These are phyloP conservation scores for Spondyliosoma cantharus DNA, from an alignment of 2,797 vertebrate genomes.

Conservation along the genomic window DNA sequence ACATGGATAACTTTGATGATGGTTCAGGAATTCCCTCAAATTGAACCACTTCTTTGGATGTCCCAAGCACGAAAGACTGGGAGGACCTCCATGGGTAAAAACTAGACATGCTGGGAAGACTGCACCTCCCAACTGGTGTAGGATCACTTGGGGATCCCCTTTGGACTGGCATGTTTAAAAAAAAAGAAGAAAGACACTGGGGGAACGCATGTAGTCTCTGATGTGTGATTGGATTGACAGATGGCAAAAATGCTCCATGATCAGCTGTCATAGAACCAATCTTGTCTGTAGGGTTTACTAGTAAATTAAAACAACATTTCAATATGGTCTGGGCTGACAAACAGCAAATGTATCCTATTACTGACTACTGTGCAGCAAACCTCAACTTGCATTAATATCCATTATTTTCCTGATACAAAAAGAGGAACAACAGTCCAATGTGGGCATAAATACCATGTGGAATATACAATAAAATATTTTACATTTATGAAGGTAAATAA, in stretches of 20 bases:
- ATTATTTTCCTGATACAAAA: slow-evolving; percentile 46
- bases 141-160: background rate
- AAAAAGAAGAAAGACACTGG: no score
- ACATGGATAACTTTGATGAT: no score
- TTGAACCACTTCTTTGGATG: background rate
- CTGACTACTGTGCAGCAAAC: slow-evolving; percentile 8
- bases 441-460: background rate
- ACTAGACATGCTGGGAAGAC: background rate
- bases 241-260: background rate
- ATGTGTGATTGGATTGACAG: background rate
- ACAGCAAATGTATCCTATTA: slow-evolving; percentile 6
- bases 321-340: slow-evolving; percentile 35
- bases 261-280: background rate
- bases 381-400: slow-evolving; percentile 10
- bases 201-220: background rate
- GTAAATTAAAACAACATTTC: slow-evolving; percentile 13
- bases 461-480: background rate
- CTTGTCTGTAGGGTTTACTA: background rate
- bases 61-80: background rate
- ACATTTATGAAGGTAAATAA: background rate
- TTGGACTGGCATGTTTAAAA: background rate
- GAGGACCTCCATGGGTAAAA: background rate
- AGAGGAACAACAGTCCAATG: slow-evolving; percentile 49
- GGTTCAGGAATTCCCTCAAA: background rate
- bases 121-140: background rate